phyloP scores from a whole-genome alignment of 2,888 invertebrate genomes.

The Pammene fasciana region DNA sequence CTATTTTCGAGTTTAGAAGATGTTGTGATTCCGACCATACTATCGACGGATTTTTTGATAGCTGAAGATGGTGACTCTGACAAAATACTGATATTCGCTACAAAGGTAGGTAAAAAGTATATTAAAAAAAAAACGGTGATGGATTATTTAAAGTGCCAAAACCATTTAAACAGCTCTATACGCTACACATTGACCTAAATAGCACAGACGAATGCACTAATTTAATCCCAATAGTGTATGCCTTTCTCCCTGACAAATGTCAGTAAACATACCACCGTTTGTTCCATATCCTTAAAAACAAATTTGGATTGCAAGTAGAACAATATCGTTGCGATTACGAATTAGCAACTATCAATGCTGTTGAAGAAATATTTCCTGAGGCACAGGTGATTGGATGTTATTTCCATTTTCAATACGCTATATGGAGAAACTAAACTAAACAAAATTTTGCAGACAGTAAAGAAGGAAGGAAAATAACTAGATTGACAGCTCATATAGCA shows the following conservation, averaged over 20 bases:
- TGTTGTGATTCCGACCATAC: slow-evolving; percentile 23
- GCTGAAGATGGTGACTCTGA: slow-evolving; percentile 17
- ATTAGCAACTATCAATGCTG: slow-evolving; percentile 24
- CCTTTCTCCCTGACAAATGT: slow-evolving; percentile 19
- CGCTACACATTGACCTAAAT: slow-evolving; percentile 24
- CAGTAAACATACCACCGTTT: slow-evolving; percentile 27
- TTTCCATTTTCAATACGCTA: slow-evolving; percentile 25
- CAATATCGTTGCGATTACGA: slow-evolving; percentile 25
- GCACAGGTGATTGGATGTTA: slow-evolving; percentile 23
- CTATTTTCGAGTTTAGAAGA: slow-evolving; percentile 22
- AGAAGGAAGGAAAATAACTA: slow-evolving; percentile 26
- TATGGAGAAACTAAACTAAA: slow-evolving; percentile 25
- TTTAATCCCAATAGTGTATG: slow-evolving; percentile 24
- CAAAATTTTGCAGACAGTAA: slow-evolving; percentile 23
- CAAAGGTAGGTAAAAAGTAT: slow-evolving; percentile 16
- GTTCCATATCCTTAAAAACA: slow-evolving; percentile 17
- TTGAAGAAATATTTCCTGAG: slow-evolving; percentile 24
- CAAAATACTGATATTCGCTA: slow-evolving; percentile 10
- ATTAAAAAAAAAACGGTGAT: slow-evolving; percentile 22
- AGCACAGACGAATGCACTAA: slow-evolving; percentile 26
- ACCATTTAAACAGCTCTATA: slow-evolving; percentile 27
- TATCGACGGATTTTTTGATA: slow-evolving; percentile 19
- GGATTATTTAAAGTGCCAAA: slow-evolving; percentile 28
- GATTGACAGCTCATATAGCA: slow-evolving; percentile 26
- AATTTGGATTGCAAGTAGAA: slow-evolving; percentile 27